Conservation (phyloP, 1,140 invertebrate genomes). For the Drosophila grimshawi region DNA sequence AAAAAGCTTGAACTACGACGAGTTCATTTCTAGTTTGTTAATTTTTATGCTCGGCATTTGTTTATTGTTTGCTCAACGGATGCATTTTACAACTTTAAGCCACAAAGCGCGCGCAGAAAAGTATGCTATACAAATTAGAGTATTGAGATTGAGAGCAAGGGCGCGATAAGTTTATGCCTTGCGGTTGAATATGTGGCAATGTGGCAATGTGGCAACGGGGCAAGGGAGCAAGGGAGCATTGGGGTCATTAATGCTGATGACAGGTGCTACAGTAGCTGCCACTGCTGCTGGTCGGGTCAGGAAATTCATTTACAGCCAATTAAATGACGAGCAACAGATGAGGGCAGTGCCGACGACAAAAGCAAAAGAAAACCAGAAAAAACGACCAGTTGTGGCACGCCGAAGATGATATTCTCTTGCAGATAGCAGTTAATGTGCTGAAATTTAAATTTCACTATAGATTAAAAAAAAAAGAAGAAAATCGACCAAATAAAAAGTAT, state of each 20-base stretch:
- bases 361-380: conserved; percentile 22
- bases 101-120: conserved; percentile 37
- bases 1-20: conserved; percentile 12
- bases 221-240: conserved; percentile 2
- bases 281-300: conserved; percentile 7
- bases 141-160: neutral
- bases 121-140: conserved; percentile 57
- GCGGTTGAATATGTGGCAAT: conserved; percentile 18
- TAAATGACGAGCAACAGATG: conserved; percentile 20
- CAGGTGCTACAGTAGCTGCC: conserved; percentile 36
- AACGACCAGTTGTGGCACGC: neutral
- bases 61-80: conserved; percentile 49
- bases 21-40: conserved; percentile 64
- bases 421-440: too few relatives aligned
- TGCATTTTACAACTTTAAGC: conserved; percentile 35
- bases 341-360: neutral
- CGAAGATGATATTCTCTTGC: too few relatives aligned
- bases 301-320: conserved; percentile 62
- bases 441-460: too few relatives aligned
- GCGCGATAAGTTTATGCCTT: conserved; percentile 20
- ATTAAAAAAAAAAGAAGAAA: too few relatives aligned
- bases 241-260: conserved; percentile 43
- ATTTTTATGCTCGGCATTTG: conserved; percentile 46
- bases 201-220: neutral
- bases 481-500: too few relatives aligned